A percentile compares a stretch with the other conserved stretches of the same genome.
Conservation (phyloP, 2,797 vertebrate species). For the Scolopax rusticola region DNA sequence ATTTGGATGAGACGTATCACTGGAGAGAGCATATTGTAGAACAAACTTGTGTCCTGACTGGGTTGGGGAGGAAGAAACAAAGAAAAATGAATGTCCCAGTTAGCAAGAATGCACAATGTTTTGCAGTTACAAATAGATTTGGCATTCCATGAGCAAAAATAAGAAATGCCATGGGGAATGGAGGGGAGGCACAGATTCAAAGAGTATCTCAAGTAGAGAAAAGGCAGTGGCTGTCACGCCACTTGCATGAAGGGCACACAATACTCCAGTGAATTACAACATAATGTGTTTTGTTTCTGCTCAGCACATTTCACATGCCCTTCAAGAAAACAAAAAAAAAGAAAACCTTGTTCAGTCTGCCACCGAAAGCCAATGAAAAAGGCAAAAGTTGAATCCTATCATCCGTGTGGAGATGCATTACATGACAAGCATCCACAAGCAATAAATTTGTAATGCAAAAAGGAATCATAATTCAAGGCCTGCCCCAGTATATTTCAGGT, state of each 20-base stretch:
- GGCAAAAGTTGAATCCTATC: conserved; percentile 22
- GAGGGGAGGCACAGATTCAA: not conserved
- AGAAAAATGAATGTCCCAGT: not conserved
- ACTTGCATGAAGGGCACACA: not conserved
- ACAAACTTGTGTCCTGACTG: not conserved
- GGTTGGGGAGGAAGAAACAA: not conserved
- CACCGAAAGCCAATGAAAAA: conserved; percentile 33
- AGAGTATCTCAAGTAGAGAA: not conserved
- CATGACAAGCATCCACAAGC: conserved; percentile 31
- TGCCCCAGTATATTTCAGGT: not conserved
- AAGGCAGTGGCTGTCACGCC: not conserved
- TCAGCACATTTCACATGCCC: not conserved
- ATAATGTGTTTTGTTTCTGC: not conserved
- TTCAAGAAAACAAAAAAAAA: not conserved
- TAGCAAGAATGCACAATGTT: not conserved
- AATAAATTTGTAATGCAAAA: conserved; percentile 38
- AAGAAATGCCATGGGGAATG: not conserved
- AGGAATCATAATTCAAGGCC: conserved; percentile 17
- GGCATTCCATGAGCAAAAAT: conserved; percentile 6
- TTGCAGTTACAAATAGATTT: conserved; percentile 8
- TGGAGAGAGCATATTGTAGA: not conserved
- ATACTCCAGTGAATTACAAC: conserved; percentile 7
- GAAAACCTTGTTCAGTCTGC: not conserved
- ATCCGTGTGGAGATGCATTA: not conserved
- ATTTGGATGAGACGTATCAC: not conserved